Percentiles rank a stretch among this genome's conserved stretches.
phyloP scores from a whole-genome alignment of 2,113 vertebrate species.

The Ciconia boyciana region DNA sequence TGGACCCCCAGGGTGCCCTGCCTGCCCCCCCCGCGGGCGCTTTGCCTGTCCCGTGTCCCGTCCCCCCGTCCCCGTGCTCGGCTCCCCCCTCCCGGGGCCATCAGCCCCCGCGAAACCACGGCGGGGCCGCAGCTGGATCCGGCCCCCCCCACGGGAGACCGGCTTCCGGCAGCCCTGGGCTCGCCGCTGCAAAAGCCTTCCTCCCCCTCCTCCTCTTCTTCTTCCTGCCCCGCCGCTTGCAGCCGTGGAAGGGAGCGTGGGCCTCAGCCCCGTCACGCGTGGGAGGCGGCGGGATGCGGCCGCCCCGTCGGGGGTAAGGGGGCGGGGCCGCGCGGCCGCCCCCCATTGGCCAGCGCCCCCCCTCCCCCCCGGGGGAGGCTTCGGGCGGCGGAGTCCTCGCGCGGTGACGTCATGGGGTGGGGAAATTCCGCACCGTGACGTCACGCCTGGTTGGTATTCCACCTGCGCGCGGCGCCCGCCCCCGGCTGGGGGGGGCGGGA shows the following conservation, averaged over 20 bases:
- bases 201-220: neutral
- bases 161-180: neutral
- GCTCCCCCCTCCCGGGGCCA: neutral
- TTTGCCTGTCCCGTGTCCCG: neutral
- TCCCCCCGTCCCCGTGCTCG: neutral
- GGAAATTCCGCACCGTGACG: slow-evolving; percentile 25
- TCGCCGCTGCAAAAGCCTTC: neutral
- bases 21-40: neutral
- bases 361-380: neutral
- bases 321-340: neutral
- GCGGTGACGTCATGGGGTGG: slow-evolving; percentile 58
- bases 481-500: too few species aligned
- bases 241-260: neutral
- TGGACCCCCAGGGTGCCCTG: neutral
- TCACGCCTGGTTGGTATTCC: slow-evolving; percentile 15
- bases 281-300: neutral
- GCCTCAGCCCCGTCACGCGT: neutral
- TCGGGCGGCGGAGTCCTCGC: neutral
- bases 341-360: neutral
- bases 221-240: too few species aligned
- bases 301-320: neutral
- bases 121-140: neutral
- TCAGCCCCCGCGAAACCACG: neutral
- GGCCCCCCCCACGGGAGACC: neutral
- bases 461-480: neutral